These are phyloP conservation scores for Thamnaconus septentrionalis DNA, from an alignment of 2,113 vertebrate genomes.

Conservation along the genomic window DNA sequence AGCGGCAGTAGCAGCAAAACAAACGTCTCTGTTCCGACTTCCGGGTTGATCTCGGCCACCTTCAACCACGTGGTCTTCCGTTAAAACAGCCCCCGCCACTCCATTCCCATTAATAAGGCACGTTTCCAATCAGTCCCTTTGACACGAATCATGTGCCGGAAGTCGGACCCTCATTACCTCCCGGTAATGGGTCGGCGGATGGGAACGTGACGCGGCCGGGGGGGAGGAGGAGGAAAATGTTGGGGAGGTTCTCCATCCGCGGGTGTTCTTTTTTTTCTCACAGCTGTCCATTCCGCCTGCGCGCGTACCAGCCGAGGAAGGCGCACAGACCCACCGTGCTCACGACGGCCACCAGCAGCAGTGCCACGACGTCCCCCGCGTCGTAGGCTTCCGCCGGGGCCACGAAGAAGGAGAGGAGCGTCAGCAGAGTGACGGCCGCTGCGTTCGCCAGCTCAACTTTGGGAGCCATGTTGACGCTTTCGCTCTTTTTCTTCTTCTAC, in stretches of 20 bases:
- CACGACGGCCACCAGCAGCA: conserved; percentile 81
- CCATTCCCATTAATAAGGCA: conserved; percentile 50
- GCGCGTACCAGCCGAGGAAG: conserved; percentile 88
- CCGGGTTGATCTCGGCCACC: conserved; percentile 27
- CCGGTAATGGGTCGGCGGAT: no score
- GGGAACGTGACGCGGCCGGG: no score
- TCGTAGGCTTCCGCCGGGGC: conserved; percentile 85
- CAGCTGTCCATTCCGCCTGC: conserved; percentile 81
- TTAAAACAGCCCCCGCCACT: background rate
- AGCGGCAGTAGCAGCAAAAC: conserved; percentile 17
- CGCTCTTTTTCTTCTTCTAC: no score
- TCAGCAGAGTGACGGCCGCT: conserved; percentile 46
- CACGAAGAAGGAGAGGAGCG: conserved; percentile 68
- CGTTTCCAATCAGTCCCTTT: conserved; percentile 15
- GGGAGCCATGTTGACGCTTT: conserved; percentile 77
- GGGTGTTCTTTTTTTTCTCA: conserved; percentile 42
- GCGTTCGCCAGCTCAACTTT: conserved; percentile 25
- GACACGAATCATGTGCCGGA: conserved; percentile 5
- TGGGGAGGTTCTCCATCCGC: no score
- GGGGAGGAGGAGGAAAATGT: no score
- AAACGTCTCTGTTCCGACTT: conserved; percentile 34
- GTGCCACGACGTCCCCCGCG: conserved; percentile 83
- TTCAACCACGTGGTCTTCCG: conserved; percentile 3
- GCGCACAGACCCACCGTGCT: conserved; percentile 84
- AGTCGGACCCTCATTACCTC: background rate